These are phyloP conservation scores for Crocidura indochinensis DNA, from an alignment of 2,797 vertebrate genomes.

Conservation along the genomic window DNA sequence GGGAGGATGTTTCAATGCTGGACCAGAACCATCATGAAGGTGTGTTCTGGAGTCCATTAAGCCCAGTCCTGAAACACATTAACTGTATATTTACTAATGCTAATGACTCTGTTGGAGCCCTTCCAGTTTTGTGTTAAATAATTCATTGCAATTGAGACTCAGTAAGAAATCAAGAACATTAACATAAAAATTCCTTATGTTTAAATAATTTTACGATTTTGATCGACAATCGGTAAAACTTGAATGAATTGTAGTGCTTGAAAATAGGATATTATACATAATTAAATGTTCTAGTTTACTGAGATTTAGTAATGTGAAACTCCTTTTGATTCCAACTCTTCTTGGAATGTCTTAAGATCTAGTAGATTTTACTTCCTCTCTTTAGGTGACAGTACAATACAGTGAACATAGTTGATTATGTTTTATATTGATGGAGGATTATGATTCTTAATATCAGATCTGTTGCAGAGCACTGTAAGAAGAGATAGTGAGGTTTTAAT, in stretches of 20 bases:
- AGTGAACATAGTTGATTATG: constrained; percentile 44
- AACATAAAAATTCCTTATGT: constrained; percentile 75
- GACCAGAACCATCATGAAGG: constrained; percentile 13
- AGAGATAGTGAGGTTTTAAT: constrained; percentile 52
- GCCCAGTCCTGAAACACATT: constrained; percentile 77
- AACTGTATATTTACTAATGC: constrained; percentile 82
- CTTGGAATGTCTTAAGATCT: constrained; percentile 61
- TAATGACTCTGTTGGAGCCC: constrained; percentile 82
- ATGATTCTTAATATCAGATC: constrained; percentile 32
- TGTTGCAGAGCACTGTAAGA: constrained; percentile 53
- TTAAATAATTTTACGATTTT: constrained; percentile 77
- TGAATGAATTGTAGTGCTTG: constrained; percentile 64
- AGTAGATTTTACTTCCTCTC: constrained; percentile 46
- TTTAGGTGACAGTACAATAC: constrained; percentile 38
- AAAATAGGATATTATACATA: constrained; percentile 58
- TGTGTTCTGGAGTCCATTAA: constrained; percentile 77
- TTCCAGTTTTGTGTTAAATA: constrained; percentile 85
- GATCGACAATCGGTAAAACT: constrained; percentile 74
- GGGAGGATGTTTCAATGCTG: constrained; percentile 23
- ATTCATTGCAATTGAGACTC: constrained; percentile 82
- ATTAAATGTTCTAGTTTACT: constrained; percentile 77
- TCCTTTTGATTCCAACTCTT: constrained; percentile 67
- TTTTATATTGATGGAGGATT: constrained; percentile 53
- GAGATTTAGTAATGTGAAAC: constrained; percentile 74
- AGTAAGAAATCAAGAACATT: constrained; percentile 76